phyloP scores from a whole-genome alignment of 2,888 invertebrate genomes.

The Scaptomyza caliginosa region DNA sequence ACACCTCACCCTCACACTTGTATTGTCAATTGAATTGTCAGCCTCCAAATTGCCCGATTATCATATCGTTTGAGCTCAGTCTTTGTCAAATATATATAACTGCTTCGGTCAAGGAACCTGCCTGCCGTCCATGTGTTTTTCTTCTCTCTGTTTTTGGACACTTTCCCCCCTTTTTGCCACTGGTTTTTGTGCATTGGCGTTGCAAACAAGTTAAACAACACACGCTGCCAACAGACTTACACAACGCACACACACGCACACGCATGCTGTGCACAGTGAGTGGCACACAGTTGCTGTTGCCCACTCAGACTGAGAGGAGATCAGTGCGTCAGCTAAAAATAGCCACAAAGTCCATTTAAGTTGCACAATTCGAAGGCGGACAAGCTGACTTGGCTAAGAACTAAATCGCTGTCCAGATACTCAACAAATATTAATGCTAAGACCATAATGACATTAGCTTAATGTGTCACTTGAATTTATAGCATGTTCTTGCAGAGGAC shows the following conservation, averaged over 20 bases:
- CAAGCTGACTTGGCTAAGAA: conserved; percentile 29
- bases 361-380: conserved; percentile 52
- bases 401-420: conserved; percentile 50
- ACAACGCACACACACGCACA: conserved; percentile 3
- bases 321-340: conserved; percentile 52
- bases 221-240: no score
- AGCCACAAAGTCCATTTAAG: conserved; percentile 56
- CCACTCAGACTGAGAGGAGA: conserved; percentile 38
- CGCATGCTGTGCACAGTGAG: conserved; percentile 30
- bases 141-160: no score
- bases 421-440: conserved; percentile 54
- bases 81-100: conserved; percentile 29
- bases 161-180: no score
- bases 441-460: conserved; percentile 44
- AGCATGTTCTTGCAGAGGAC: not conserved
- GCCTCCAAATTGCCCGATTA: conserved; percentile 58
- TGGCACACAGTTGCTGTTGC: conserved; percentile 23
- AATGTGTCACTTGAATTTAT: conserved; percentile 34
- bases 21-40: conserved; percentile 61
- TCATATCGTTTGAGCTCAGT: conserved; percentile 25
- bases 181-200: conserved; percentile 38
- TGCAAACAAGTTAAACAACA: conserved; percentile 51
- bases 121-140: not conserved
- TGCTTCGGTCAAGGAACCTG: conserved; percentile 65
- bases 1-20: conserved; percentile 56